Evolutionary conservation across 2,797 vertebrate genomes (phyloP), one percentile per base, ranked within the genome.

Genomic region (Bufotes viridis): DNA sequence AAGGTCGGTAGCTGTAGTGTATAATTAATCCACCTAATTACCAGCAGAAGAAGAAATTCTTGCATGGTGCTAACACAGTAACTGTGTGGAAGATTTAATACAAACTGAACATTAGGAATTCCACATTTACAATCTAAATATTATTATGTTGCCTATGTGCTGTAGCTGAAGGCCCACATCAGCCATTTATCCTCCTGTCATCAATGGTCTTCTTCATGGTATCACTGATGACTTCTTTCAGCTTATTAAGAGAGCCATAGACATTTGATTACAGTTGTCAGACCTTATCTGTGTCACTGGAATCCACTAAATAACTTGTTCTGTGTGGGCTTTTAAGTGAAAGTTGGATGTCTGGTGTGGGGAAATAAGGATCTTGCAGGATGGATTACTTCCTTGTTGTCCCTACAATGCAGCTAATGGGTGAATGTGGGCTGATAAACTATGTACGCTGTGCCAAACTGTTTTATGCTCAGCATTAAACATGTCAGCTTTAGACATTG

Each of bases 11-110:
- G 58, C 83, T 51, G 22, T 60, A 78, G 83, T 85, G 17, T 85
- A 85, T 85, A 85, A 85, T 85, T 5, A 85, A 85, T 85, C 83
- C 83, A 85, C 34, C 72, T 78, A 85, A 85, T 78, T 85, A 78
- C 83, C 78, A 65, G 72, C 83, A 85, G 17, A 84, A 51, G 83
- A 18, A 82, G 20, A 69, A 55, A 83, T 17, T 26, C 11, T 69
- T 69, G 24, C 29, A 51, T 53, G 60, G 34, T 53, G 61, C 20
- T 65, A 82, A 82, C 26, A 82, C 29, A 67, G 29, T 65, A 67
- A 82, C 42, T 13, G 1, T 55, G 18, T 7, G 9, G 34, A 85
- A 76, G 57, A 85, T 76, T 24, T 63, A 63, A 76, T 61, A 63
- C 83, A 76, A 42, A 75, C 82, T 75, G 57, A 85, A 63, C 83